Evolutionary conservation across 2,888 invertebrate genomes (phyloP).

Genomic region (Erebia epiphron): DNA sequence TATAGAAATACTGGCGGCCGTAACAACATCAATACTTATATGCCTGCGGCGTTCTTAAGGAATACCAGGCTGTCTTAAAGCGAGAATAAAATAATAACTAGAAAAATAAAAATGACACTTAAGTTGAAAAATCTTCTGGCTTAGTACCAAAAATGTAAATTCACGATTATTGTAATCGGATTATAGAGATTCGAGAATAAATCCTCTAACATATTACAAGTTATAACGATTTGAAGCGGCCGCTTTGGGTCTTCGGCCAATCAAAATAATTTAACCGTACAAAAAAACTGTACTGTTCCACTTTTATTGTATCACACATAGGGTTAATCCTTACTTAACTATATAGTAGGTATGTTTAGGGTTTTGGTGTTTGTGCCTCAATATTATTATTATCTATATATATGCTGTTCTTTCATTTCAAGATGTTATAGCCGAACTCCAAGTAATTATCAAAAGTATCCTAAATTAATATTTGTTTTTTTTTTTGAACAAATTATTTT

Average conservation of each 20-base stretch:
- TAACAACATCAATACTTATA: too few species aligned
- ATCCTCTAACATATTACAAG: constrained; percentile 54
- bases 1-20: not conserved
- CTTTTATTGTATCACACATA: not conserved
- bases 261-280: constrained; percentile 55
- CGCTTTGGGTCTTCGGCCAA: constrained; percentile 53
- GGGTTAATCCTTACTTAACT: not conserved
- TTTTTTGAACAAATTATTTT: too few species aligned
- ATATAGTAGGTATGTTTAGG: too few species aligned
- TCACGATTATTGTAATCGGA: constrained; percentile 40
- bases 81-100: not conserved
- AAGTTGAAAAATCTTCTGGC: constrained; percentile 9
- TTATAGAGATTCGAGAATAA: constrained; percentile 48
- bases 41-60: too few species aligned
- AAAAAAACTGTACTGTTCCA: constrained; percentile 26
- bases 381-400: too few species aligned
- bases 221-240: constrained; percentile 53
- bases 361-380: too few species aligned
- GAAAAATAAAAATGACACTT: not conserved
- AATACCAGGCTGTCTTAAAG: too few species aligned
- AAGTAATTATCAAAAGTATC: too few species aligned
- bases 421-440: too few species aligned
- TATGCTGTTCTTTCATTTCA: too few species aligned
- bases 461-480: too few species aligned
- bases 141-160: constrained; percentile 21